These are phyloP conservation scores for Sphyrna mokarran DNA, from an alignment of 2,113 vertebrate species.

Conservation along the genomic window DNA sequence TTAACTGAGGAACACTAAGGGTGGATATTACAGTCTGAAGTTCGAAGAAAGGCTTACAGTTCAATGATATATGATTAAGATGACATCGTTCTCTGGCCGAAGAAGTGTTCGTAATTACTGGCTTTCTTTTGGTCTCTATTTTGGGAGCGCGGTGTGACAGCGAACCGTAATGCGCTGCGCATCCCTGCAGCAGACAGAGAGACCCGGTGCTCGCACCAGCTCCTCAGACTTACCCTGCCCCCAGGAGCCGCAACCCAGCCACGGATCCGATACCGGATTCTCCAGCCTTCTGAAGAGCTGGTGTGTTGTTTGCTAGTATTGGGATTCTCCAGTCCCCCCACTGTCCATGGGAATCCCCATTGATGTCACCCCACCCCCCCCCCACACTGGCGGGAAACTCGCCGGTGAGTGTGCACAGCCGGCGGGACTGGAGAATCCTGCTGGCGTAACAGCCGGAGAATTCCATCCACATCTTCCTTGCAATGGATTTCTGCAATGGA, in stretches of 20 bases:
- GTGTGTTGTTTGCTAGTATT: too few relatives aligned
- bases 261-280: background rate
- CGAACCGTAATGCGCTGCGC: background rate
- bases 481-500: background rate
- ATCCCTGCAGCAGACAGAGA: background rate
- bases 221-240: background rate
- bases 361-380: too few relatives aligned
- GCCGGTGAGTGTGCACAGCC: too few relatives aligned
- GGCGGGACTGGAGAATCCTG: too few relatives aligned
- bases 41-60: slow-evolving; percentile 9
- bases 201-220: background rate
- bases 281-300: too few relatives aligned
- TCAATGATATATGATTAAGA: slow-evolving; percentile 23
- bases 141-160: background rate
- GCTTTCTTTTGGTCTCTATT: slow-evolving; percentile 14
- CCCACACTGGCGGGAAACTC: too few relatives aligned
- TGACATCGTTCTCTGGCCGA: slow-evolving; percentile 6
- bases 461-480: background rate
- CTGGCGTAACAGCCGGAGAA: too few relatives aligned
- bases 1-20: background rate
- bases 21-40: background rate
- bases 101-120: background rate
- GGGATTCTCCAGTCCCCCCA: too few relatives aligned
- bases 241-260: background rate
- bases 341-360: too few relatives aligned